phyloP scores from a whole-genome alignment of 2,113 vertebrate genomes.

The Gnathonemus echidnorhynchus region DNA sequence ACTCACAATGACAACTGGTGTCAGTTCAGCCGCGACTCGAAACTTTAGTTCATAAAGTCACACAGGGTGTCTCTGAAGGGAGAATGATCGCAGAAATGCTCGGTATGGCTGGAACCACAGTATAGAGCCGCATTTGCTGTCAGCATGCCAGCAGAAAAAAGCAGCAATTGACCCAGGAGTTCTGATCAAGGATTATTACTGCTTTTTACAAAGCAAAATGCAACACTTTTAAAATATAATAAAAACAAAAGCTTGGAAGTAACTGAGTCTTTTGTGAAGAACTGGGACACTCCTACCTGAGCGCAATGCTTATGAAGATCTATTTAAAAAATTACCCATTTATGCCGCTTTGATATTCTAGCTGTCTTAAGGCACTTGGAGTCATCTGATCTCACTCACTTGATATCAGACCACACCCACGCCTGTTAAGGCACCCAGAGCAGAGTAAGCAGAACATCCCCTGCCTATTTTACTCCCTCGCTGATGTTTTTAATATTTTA shows the following conservation, averaged over 20 bases:
- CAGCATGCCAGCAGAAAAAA: background rate
- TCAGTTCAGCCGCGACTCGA: background rate
- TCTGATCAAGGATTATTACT: background rate
- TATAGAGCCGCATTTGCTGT: background rate
- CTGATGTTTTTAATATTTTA: background rate
- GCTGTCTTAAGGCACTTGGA: background rate
- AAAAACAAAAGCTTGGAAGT: background rate
- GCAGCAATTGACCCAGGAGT: background rate
- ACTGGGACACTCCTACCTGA: background rate
- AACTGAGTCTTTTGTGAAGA: background rate
- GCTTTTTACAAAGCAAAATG: background rate
- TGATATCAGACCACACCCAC: background rate
- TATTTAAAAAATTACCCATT: background rate
- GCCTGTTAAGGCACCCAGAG: background rate
- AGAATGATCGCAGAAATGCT: background rate
- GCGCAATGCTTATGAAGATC: background rate
- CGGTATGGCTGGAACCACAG: background rate
- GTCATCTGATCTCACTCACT: background rate
- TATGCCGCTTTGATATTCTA: background rate
- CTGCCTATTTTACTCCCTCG: background rate
- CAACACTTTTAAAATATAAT: background rate
- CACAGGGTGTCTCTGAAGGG: background rate
- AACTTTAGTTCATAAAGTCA: background rate
- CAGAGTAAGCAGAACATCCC: background rate
- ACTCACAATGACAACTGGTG: constrained; percentile 1